phyloP scores from a whole-genome alignment of 2,888 invertebrate genomes.

The Agrotis clavis region DNA sequence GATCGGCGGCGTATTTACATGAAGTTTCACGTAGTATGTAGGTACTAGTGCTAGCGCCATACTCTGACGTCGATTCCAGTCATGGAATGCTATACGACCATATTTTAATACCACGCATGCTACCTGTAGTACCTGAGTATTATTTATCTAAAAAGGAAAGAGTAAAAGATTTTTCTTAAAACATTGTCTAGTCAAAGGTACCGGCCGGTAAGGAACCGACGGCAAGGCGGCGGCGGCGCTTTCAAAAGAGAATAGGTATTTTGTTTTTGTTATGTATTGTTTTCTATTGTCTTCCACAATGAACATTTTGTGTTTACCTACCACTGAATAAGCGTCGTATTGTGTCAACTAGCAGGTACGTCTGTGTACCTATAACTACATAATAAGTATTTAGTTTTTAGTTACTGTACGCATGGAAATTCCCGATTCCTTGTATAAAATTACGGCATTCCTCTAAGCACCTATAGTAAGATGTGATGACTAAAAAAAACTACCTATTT shows the following conservation, averaged over 20 bases:
- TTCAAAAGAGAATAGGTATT: constrained; percentile 24
- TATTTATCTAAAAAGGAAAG: not conserved
- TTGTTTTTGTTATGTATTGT: constrained; percentile 14
- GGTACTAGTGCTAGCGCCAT: too few species aligned
- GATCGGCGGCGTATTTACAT: too few species aligned
- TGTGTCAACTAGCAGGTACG: constrained; percentile 12
- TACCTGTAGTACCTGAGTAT: not conserved
- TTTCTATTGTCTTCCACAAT: constrained; percentile 22
- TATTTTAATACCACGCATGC: constrained; percentile 7
- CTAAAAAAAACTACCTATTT: too few species aligned
- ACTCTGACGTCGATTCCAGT: too few species aligned
- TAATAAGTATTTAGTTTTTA: too few species aligned
- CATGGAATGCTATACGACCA: too few species aligned
- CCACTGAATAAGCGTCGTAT: not conserved
- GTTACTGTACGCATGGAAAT: too few species aligned
- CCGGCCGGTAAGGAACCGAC: too few species aligned
- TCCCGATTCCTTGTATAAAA: too few species aligned
- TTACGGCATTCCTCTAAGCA: too few species aligned
- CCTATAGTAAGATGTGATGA: too few species aligned
- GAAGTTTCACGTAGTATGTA: too few species aligned
- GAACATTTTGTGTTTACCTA: not conserved
- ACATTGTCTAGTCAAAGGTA: not conserved
- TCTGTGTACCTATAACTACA: not conserved
- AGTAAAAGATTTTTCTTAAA: not conserved
- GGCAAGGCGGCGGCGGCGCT: constrained; percentile 22